phyloP scores from a whole-genome alignment of 2,113 vertebrate species.

The Saguinus midas region DNA sequence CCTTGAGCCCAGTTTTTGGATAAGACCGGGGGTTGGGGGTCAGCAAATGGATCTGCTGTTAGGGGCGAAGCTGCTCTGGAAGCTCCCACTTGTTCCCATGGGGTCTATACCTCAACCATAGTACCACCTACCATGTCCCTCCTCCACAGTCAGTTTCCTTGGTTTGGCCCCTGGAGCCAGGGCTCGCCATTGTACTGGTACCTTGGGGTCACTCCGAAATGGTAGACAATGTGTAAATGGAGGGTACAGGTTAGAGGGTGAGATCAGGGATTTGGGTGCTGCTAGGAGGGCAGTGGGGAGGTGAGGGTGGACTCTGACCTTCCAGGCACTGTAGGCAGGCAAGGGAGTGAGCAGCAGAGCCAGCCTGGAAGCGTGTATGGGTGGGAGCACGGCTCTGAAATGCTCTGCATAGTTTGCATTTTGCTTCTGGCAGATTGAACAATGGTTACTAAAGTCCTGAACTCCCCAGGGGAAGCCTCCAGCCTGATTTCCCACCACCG shows the following conservation, averaged over 20 bases:
- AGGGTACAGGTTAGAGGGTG: neutral
- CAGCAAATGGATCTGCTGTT: neutral
- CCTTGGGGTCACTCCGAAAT: neutral
- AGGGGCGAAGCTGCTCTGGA: neutral
- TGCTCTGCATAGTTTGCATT: neutral
- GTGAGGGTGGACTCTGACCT: no score
- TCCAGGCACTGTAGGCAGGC: neutral
- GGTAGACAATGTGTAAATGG: neutral
- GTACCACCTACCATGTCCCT: neutral
- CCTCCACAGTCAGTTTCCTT: neutral
- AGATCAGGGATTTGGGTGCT: neutral
- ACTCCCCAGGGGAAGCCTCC: neutral
- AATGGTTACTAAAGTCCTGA: neutral
- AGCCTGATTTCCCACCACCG: neutral
- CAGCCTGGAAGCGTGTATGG: neutral
- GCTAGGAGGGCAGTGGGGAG: neutral
- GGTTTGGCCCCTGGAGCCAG: neutral
- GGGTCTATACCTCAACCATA: neutral
- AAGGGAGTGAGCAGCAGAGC: neutral
- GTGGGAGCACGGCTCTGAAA: neutral
- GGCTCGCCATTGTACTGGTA: neutral
- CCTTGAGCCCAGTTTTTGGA: neutral
- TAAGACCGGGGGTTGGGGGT: neutral
- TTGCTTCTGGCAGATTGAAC: slow-evolving; percentile 24
- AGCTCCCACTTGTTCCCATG: neutral